Base-by-base conservation (phyloP, 2,113 vertebrate genomes). In the Scomber scombrus region DNA sequence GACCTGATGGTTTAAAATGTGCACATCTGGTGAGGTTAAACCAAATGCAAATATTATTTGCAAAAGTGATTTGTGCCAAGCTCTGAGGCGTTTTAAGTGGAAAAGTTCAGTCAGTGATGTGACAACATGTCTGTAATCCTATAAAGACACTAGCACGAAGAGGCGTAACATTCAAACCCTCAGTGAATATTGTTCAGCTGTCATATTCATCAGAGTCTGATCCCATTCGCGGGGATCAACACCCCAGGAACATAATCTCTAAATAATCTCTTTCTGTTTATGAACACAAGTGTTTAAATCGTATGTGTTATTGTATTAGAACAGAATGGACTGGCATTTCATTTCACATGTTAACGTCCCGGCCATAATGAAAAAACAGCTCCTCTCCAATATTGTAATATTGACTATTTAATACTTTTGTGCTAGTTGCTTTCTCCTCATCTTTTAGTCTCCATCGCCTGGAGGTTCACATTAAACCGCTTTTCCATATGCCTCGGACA, bases 351-450 rank as follows among this genome's bases (percentile, higher is more conserved):
- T 72, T 63, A 8, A 34, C 14, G 12, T 46, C 77, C 26, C n/a
- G 49, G 60, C 29, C 43, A 23, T 63, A 71, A 83, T 89, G 68
- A 85, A 70, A 26, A 88, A 73, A 61, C 69, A 81, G 31, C 60
- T 61, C 65, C 61, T 75, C 50, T 58, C 47, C 63, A 75, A 78
- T 69, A 78, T 57, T n/a, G 4, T 56, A 65, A 79, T 81, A 84
- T 50, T 62, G 63, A 66, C 71, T 73, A 69, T 80, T 82, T 80
- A 90, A 87, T 75, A 71, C 80, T 52, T 89, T 87, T 82, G 58
- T 85, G 69, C n/a, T 78, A 86, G 78, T 70, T 73, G 77, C 85
- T 81, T 80, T 88, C 73, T 87, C 84, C 81, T 89, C 82, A 89
- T 86, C 71, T 85, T 75, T 80, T 75, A 77, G 82, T 57, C 82